Evolutionary conservation across 64 coral and sea anemone genomes (phyloP).

Genomic region (Montipora cactus): DNA sequence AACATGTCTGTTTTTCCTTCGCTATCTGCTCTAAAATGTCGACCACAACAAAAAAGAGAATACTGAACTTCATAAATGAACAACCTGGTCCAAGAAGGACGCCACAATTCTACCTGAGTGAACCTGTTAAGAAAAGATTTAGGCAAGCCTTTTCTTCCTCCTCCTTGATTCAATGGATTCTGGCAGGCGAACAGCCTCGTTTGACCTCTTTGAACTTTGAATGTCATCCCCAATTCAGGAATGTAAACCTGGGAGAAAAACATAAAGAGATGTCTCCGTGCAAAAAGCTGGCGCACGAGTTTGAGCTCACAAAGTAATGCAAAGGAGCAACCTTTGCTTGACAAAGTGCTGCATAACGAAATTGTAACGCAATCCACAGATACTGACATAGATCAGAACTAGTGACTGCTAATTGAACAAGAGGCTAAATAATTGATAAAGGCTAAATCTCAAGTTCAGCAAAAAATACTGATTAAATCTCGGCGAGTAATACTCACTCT

Average conservation of each 20-base stretch:
- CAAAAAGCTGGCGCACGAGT: no score
- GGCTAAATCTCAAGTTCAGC: no score
- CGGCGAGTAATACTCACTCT: no score
- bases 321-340: no score
- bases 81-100: neutral
- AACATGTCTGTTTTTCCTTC: neutral
- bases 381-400: no score
- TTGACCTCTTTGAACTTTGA: constrained; percentile 76
- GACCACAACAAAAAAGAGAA: neutral
- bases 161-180: constrained; percentile 96
- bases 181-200: constrained; percentile 98
- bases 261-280: no score
- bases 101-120: constrained; percentile 69
- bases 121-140: constrained; percentile 99
- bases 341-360: no score
- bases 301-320: no score
- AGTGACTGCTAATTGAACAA: no score
- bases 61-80: neutral
- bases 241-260: constrained; percentile 86
- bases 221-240: constrained; percentile 94
- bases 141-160: constrained; percentile 96
- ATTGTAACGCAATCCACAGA: no score
- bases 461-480: no score
- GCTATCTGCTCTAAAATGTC: neutral
- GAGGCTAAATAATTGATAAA: no score